Evolutionary conservation across 1,140 invertebrate genomes (phyloP), one percentile per base, ranked within the genome.

Genomic region (Zaprionus ornatus): DNA sequence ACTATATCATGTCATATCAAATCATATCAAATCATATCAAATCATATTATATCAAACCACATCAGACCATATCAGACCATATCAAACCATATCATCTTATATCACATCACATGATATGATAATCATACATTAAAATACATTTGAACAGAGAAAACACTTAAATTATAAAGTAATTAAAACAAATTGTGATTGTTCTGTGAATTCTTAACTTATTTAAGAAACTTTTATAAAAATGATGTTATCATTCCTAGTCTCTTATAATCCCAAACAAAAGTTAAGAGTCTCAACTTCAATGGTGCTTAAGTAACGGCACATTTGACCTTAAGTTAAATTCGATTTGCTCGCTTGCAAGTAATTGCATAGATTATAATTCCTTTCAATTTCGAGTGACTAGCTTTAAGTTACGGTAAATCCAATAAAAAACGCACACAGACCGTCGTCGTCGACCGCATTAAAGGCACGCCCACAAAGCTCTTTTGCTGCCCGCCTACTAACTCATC

Each of bases 391-490:
- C 13, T 45, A 9, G 19, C 45, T 50, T 50, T 23, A 50, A 50
- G 19, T 21, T 50, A 19, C 45, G 19, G 45, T 13, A 19, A 50
- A 50, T 50, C 19, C 45, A 50, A 50, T 50, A 21, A 50, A 21
- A 48, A 17, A 17, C 4, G 6, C 5, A 1, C 4, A 7, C 42
- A 45, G 37, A 48, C 19, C 10, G 45, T 19, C 45, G 45, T 21
- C 19, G 45, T 12, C 45, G 45, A 50, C 45, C 45, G 45, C 45
- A 50, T 50, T 50, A 21, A 50, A 50, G 45, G n/a, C 40, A 32
- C 45, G 17, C 45, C 45, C 45, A 23, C 45, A 50, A 23, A 23
- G 19, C 19, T 50, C 19, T 21, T 21, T 19, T 15, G 17, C 17
- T 48, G n/a, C 6, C 40, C 17, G 40, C 40, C 40, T 19, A 13